These are phyloP conservation scores for Polyommatus icarus DNA, from an alignment of 2,888 invertebrate species.

Conservation along the genomic window DNA sequence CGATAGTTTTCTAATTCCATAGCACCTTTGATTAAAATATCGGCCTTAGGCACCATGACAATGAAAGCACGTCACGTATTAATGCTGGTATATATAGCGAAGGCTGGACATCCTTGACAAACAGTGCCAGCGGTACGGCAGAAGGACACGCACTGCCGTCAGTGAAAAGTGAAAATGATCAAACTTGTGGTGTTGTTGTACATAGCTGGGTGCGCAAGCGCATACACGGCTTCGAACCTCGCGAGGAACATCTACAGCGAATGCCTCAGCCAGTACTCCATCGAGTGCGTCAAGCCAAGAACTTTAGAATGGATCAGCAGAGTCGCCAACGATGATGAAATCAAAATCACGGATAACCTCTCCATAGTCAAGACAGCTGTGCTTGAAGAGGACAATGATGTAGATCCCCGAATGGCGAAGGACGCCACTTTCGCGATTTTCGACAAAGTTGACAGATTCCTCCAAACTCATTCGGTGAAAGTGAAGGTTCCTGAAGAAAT, in stretches of 20 bases:
- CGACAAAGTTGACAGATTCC: conserved; percentile 86
- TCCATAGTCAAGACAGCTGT: conserved; percentile 83
- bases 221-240: conserved; percentile 82
- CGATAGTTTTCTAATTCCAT: conserved; percentile 67
- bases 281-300: conserved; percentile 88
- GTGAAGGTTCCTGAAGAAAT: conserved; percentile 86
- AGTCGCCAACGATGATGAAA: conserved; percentile 84
- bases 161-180: conserved; percentile 66
- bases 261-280: conserved; percentile 85
- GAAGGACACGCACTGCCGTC: conserved; percentile 72
- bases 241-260: conserved; percentile 83
- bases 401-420: conserved; percentile 74
- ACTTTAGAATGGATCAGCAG: conserved; percentile 87
- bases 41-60: conserved; percentile 57
- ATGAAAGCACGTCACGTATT: conserved; percentile 75
- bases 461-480: conserved; percentile 87
- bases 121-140: conserved; percentile 69
- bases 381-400: conserved; percentile 61
- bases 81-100: conserved; percentile 80
- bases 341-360: conserved; percentile 88
- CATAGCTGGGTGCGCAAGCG: conserved; percentile 62
- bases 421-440: conserved; percentile 82
- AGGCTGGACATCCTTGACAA: conserved; percentile 71
- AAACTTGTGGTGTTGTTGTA: conserved; percentile 69
- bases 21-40: conserved; percentile 65